Base-by-base conservation (phyloP, 2,113 vertebrate genomes). In the Semnornis frantzii region DNA sequence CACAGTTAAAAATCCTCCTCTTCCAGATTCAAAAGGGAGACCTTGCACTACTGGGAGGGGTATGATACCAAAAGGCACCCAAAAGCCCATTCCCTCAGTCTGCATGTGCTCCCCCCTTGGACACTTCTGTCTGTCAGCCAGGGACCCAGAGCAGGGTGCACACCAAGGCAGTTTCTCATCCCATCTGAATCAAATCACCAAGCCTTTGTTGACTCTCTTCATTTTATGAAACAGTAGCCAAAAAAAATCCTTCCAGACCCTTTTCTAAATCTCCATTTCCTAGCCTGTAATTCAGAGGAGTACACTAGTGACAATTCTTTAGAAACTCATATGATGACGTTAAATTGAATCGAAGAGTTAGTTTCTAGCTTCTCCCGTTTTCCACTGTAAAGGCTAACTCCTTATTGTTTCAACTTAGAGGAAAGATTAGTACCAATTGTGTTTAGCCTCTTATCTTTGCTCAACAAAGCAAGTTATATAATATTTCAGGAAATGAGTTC, bases 381-480 rank as follows among this genome's bases (percentile, higher is more conserved):
- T 71, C 54, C 90, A 58, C 59, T n/a, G 65, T 8, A 78, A 42
- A 50, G 23, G 42, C 72, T 48, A 82, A 30, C 12, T 90, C 20
- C 39, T 52, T 76, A 85, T 85, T 95, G 87, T 91, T 97, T 94
- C 58, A 80, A 71, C 71, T 91, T 68, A 71, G 54, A 79, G 42
- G 46, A 70, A 39, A 91, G 75, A 92, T 93, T 89, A 91, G 79
- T 60, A 87, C 87, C 75, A 91, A 87, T n/a, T 60, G 15, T 71
- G 68, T 69, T 92, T 69, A 93, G 74, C 27, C 28, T 93, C 83
- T 96, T 95, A 93, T 95, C 93, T 94, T 90, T 90, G 70, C 69
- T 92, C 82, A 82, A 69, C 79, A 93, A 93, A 82, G 21, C 52
- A 91, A 85, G 85, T 94, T 92, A 92, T 72, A 75, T 74, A 85